Percentiles rank a stretch among this genome's conserved stretches.
These are phyloP conservation scores for Acrossocheilus fasciatus DNA, from an alignment of 2,797 vertebrate genomes.

Conservation along the genomic window DNA sequence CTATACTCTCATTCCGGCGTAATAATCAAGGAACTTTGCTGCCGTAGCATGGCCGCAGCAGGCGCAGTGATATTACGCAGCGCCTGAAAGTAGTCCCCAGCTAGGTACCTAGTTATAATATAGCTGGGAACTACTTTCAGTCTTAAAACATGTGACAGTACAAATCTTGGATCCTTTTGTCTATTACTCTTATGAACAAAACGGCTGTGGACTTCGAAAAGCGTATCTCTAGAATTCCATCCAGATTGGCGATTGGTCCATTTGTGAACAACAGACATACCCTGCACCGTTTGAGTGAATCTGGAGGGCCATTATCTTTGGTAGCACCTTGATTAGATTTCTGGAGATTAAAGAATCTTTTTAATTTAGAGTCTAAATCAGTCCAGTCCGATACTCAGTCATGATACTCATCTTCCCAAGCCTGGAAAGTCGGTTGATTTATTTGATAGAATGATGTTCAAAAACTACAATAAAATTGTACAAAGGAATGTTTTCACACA, in stretches of 20 bases:
- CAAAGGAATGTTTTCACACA: neutral
- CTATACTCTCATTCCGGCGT: too few species aligned
- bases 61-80: too few species aligned
- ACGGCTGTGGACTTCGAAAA: neutral
- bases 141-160: neutral
- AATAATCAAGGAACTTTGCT: too few species aligned
- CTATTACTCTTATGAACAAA: neutral
- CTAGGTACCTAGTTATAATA: too few species aligned
- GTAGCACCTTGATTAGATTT: neutral
- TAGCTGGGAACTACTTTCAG: too few species aligned
- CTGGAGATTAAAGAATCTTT: neutral
- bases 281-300: neutral
- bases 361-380: too few species aligned
- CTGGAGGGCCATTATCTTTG: neutral
- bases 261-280: neutral
- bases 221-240: neutral
- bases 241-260: neutral
- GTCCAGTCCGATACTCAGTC: too few species aligned
- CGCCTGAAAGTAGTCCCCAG: too few species aligned
- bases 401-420: too few species aligned
- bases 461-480: neutral
- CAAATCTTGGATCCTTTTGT: neutral
- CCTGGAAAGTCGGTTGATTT: too few species aligned
- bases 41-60: too few species aligned
- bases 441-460: neutral